Evolutionary conservation across 2,113 vertebrate genomes (phyloP), one percentile per base, ranked within the genome.

Genomic region (Vidua chalybeata): DNA sequence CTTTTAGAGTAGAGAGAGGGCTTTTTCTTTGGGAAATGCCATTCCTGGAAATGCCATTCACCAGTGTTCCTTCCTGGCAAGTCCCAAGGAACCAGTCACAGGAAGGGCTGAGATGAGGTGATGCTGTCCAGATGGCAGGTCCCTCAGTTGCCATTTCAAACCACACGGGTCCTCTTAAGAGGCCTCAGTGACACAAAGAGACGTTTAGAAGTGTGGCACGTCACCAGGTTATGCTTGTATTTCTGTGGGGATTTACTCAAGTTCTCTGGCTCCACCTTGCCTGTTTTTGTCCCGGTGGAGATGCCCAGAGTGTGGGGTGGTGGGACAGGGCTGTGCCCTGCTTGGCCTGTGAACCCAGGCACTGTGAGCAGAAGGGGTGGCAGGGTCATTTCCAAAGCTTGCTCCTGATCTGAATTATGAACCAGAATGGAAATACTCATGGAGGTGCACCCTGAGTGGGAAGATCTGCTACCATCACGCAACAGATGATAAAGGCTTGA

Each of bases 161-260:
- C 14, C 11, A 11, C 3, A 0, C 1, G 4, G 6, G n/a, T 49
- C 37, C 23, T 31, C n/a, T 83, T 37, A 51, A 66, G 84, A 58
- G 18, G 41, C 37, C 78, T 69, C 58, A 46, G n/a, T 49, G 72
- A 55, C 72, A 73, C 28, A 49, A 73, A 68, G 17, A 66, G 58
- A 48, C 31, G 13, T 79, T 35, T 21, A 12, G 3, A 62, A 45
- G 31, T 2, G 26, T 72, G 79, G 12, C 30, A 21, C 0, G 0
- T 48, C 39, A 39, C 21, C 10, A 51, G 48, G 59, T 11, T 56
- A 4, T 2, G 10, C 15, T 69, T 0, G 0, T 22, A 24, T n/a
- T 73, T 69, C 61, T 66, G 4, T 24, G 17, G 61, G 13, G 9
- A 8, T 69, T 79, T 31, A 31, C 18, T 68, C 37, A 49, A n/a